Base-by-base conservation (phyloP, 2,113 vertebrate genomes). In the Daphoenositta chrysoptera region DNA sequence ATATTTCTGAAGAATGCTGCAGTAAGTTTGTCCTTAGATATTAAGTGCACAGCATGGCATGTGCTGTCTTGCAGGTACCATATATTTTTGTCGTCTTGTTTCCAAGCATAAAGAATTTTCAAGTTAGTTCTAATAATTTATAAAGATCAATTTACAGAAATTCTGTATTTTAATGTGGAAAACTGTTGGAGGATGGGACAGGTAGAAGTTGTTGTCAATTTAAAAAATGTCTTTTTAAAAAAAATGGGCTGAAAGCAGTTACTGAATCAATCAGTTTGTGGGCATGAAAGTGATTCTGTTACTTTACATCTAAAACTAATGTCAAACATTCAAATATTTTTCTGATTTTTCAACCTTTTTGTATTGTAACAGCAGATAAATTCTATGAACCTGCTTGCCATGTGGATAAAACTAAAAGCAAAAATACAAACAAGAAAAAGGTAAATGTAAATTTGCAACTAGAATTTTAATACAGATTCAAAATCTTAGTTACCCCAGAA, bases 351-450 rank as follows among this genome's bases (percentile, higher is more conserved):
- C 68, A 78, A 68, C 22, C 9, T 42, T 69, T 21, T 21, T n/a
- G 3, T 65, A 15, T 87, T 65, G 12, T 69, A 57, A 8, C 56
- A 92, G 54, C 42, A 91, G 82, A 82, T 63, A 85, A 68, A 45
- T 47, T 35, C 7, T 21, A 23, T 86, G 60, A 89, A 39, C 27
- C 64, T 72, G 7, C 61, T 72, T 63, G 10, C 26, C 13, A 19
- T 1, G 0, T 79, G 60, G 83, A 87, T 30, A 84, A 77, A 58
- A 64, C 66, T 63, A 89, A 92, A 84, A 48, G 73, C 61, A 90
- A 78, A 86, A 93, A 58, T 66, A 18, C 40, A 37, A 75, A 18
- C 61, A 84, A 93, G 82, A 88, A 94, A 89, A 94, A 94, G 96
- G 96, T 96, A 97, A 77, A 39, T 27, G 17, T 65, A 35, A 61